A percentile compares a stretch with the other conserved stretches of the same genome.
Evolutionary conservation across 2,888 invertebrate genomes (phyloP).

Genomic region (Ernsta delagoae): DNA sequence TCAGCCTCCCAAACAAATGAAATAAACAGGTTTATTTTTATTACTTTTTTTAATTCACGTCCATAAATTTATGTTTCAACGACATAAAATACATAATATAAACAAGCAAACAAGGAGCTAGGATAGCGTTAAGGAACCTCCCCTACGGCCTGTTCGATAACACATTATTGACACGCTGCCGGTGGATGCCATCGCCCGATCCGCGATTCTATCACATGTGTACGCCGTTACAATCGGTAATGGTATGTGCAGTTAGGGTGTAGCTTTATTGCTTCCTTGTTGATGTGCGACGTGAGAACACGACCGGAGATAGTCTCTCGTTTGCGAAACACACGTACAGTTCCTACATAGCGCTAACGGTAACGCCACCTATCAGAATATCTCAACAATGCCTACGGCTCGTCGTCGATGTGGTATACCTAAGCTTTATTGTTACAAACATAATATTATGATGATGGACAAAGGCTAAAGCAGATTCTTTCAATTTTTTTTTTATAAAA

Average conservation of each 20-base stretch:
- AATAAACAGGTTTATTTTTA: too few relatives aligned
- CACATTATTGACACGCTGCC: conserved; percentile 68
- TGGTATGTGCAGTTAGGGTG: conserved; percentile 81
- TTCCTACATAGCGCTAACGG: conserved; percentile 43
- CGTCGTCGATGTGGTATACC: too few relatives aligned
- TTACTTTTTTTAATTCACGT: too few relatives aligned
- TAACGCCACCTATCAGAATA: conserved; percentile 42
- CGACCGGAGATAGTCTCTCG: conserved; percentile 79
- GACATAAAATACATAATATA: background rate
- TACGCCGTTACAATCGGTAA: conserved; percentile 80
- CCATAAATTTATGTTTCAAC: background rate
- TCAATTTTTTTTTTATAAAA: too few relatives aligned
- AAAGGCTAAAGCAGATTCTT: background rate
- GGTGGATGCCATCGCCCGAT: conserved; percentile 51
- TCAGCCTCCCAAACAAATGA: too few relatives aligned
- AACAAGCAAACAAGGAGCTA: conserved; percentile 18
- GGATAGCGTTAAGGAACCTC: conserved; percentile 11
- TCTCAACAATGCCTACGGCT: conserved; percentile 36
- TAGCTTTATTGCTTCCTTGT: conserved; percentile 82
- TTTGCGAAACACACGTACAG: conserved; percentile 69
- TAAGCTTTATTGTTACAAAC: too few relatives aligned
- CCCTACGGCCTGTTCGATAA: conserved; percentile 62
- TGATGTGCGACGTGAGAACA: conserved; percentile 72
- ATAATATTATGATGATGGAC: background rate
- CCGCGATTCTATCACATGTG: conserved; percentile 72